These are phyloP conservation scores for Glandiceps talaboti DNA, from an alignment of 53 echinoderm and acorn worm genomes.

Conservation along the genomic window DNA sequence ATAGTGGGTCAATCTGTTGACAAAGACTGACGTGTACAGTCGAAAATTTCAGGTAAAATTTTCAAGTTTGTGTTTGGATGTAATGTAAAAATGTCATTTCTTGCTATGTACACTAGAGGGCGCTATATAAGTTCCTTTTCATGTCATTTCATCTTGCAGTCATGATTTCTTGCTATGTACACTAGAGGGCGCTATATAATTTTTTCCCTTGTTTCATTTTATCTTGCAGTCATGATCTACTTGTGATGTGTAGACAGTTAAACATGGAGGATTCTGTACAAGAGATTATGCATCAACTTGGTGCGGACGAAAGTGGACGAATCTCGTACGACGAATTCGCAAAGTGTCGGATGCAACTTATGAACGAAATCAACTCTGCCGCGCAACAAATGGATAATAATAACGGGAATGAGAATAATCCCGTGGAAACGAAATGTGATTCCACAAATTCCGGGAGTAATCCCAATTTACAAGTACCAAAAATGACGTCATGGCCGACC, in stretches of 20 bases:
- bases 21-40: no score
- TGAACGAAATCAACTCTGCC: slow-evolving; percentile 49
- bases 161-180: no score
- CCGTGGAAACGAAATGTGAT: slow-evolving; percentile 22
- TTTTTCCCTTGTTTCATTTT: no score
- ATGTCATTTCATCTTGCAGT: slow-evolving; percentile 19
- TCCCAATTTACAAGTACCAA: slow-evolving; percentile 44
- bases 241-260: slow-evolving; percentile 55
- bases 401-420: slow-evolving; percentile 11
- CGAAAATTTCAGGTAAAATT: no score
- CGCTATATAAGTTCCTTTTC: no score
- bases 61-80: no score
- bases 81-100: no score
- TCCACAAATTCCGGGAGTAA: slow-evolving; percentile 51
- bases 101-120: no score
- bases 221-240: slow-evolving; percentile 50
- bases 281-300: slow-evolving; percentile 79
- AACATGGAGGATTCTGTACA: slow-evolving; percentile 71
- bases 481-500: slow-evolving; percentile 68
- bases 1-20: no score
- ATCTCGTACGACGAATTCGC: slow-evolving; percentile 69
- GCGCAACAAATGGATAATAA: slow-evolving; percentile 20
- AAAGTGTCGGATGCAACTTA: slow-evolving; percentile 46
- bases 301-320: slow-evolving; percentile 57
- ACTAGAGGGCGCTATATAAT: no score